Evolutionary conservation across 2,888 invertebrate species (phyloP).

Genomic region (Patella ulyssiponensis): DNA sequence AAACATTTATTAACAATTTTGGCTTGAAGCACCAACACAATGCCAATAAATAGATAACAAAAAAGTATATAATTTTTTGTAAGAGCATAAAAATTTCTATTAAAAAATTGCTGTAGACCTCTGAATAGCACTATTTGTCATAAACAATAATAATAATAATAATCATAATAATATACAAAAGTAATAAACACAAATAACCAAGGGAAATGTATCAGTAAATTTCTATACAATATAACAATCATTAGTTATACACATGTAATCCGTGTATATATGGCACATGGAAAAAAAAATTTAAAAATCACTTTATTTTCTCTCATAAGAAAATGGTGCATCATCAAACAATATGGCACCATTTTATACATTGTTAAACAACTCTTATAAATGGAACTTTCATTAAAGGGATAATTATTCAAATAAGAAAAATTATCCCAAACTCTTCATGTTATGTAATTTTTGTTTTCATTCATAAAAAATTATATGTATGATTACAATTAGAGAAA

Average conservation of each 20-base stretch:
- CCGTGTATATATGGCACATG: slow-evolving; percentile 5
- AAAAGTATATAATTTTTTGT: too few species aligned
- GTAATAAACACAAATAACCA: background rate
- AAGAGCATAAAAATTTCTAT: too few species aligned
- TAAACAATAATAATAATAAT: slow-evolving; percentile 6
- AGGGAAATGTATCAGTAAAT: background rate
- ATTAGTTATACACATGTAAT: too few species aligned
- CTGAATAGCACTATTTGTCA: background rate
- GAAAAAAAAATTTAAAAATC: background rate
- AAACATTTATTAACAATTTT: slow-evolving; percentile 5
- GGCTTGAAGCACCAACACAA: slow-evolving; percentile 7
- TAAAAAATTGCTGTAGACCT: too few species aligned
- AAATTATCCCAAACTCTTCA: too few species aligned
- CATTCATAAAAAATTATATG: too few species aligned
- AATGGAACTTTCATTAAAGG: slow-evolving; percentile 7
- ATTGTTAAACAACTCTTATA: slow-evolving; percentile 8
- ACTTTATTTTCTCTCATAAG: background rate
- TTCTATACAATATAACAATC: too few species aligned
- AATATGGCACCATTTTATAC: background rate
- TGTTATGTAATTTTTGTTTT: too few species aligned
- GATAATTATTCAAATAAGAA: background rate
- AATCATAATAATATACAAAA: background rate
- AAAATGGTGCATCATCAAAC: too few species aligned
- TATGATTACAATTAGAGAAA: too few species aligned
- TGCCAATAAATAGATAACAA: slow-evolving; percentile 4